Conservation (phyloP, 2,113 vertebrate species). For the Zapus hudsonius region DNA sequence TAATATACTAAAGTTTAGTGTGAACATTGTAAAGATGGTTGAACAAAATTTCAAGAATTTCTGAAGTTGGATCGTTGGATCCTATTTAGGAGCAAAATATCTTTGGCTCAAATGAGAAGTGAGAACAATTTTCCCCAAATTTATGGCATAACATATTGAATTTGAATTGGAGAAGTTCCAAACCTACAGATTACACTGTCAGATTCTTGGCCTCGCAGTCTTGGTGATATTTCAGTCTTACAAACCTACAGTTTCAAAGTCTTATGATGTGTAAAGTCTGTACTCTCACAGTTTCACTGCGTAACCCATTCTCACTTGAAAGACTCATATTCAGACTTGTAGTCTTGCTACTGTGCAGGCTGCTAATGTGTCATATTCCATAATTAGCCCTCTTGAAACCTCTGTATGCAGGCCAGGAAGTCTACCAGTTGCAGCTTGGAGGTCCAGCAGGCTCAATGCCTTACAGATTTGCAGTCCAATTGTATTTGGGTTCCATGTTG, state of each 20-base stretch:
- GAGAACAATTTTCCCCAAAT: background rate
- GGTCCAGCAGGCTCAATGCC: background rate
- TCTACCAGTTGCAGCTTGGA: background rate
- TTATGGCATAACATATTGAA: background rate
- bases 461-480: background rate
- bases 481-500: background rate
- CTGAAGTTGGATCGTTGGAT: background rate
- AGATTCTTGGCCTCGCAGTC: background rate
- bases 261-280: background rate
- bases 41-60: background rate
- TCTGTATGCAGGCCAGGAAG: background rate
- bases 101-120: conserved; percentile 8
- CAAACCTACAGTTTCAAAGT: background rate
- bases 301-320: background rate
- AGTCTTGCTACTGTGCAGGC: background rate
- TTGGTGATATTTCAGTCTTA: background rate
- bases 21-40: background rate
- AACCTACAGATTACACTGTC: background rate
- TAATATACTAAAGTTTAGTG: conserved; percentile 15
- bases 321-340: background rate
- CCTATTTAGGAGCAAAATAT: background rate
- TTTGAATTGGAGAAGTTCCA: conserved; percentile 50
- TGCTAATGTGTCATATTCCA: background rate
- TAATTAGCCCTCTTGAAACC: background rate
- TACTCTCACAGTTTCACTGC: background rate